A percentile compares a stretch with the other conserved stretches of the same genome.
These are phyloP conservation scores for Acridotheres tristis DNA, from an alignment of 2,797 vertebrate genomes.

Conservation along the genomic window DNA sequence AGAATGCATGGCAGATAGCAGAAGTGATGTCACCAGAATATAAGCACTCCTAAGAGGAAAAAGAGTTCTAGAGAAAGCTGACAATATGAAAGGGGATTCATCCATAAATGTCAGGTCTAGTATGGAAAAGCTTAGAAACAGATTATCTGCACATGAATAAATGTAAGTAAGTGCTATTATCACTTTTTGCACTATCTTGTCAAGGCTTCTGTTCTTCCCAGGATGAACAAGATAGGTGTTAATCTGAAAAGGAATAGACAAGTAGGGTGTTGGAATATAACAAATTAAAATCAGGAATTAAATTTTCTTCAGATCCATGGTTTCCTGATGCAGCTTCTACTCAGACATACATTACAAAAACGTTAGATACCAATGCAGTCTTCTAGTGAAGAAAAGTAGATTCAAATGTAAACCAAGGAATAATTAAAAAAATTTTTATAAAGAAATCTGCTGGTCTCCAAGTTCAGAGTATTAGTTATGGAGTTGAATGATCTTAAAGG, in stretches of 20 bases:
- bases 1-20: not conserved
- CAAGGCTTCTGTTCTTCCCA: not conserved
- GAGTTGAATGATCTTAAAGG: not conserved
- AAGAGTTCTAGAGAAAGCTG: not conserved
- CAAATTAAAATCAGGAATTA: not conserved
- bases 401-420: not conserved
- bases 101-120: not conserved
- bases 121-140: not conserved
- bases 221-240: not conserved
- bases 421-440: not conserved
- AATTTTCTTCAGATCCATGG: not conserved
- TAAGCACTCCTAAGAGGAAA: not conserved
- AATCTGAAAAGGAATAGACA: not conserved
- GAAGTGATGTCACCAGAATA: not conserved
- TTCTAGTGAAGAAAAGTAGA: not conserved
- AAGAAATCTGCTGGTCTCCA: not conserved
- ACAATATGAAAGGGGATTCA: not conserved
- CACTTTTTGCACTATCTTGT: not conserved
- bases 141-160: not conserved
- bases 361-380: not conserved
- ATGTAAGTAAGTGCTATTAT: not conserved
- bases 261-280: not conserved
- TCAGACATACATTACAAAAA: not conserved
- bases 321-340: not conserved
- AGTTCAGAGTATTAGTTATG: not conserved